Conservation (phyloP, 2,888 invertebrate genomes). For the Habroteleia sp. region DNA sequence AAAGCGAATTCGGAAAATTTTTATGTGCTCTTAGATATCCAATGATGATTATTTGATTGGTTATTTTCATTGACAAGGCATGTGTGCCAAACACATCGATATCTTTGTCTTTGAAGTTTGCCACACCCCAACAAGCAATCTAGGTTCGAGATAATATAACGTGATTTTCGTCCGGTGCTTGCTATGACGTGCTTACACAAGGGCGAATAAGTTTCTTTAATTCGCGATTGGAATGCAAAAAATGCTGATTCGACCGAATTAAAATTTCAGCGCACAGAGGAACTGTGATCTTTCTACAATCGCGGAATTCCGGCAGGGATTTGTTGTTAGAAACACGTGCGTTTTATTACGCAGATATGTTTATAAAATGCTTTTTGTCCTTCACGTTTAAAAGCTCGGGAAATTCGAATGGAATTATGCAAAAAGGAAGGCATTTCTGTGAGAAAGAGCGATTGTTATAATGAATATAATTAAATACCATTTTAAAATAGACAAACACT, state of each 20-base stretch:
- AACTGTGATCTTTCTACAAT: slow-evolving; percentile 4
- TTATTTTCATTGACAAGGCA: slow-evolving; percentile 1
- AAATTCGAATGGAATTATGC: too few species aligned
- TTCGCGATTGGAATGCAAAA: slow-evolving; percentile 26
- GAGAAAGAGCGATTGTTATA: not conserved
- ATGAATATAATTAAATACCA: too few species aligned
- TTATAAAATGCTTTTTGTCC: slow-evolving; percentile 6
- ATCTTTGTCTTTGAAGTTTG: slow-evolving; percentile 41
- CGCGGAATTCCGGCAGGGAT: slow-evolving; percentile 3
- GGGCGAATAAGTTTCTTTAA: slow-evolving; percentile 18
- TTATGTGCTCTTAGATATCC: slow-evolving; percentile 28
- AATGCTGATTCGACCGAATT: slow-evolving; percentile 20
- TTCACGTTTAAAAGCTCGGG: slow-evolving; percentile 12
- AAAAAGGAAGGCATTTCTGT: too few species aligned
- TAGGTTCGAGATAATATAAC: slow-evolving; percentile 6
- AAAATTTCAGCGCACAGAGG: slow-evolving; percentile 8
- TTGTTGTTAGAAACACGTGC: slow-evolving; percentile 4
- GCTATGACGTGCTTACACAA: not conserved
- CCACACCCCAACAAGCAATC: slow-evolving; percentile 46
- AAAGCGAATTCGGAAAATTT: slow-evolving; percentile 22
- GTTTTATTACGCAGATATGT: not conserved
- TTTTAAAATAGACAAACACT: too few species aligned
- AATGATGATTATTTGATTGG: slow-evolving; percentile 3
- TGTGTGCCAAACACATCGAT: not conserved
- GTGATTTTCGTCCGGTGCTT: slow-evolving; percentile 7